phyloP scores from a whole-genome alignment of 1,140 invertebrate species.

The Cydia pomonella region DNA sequence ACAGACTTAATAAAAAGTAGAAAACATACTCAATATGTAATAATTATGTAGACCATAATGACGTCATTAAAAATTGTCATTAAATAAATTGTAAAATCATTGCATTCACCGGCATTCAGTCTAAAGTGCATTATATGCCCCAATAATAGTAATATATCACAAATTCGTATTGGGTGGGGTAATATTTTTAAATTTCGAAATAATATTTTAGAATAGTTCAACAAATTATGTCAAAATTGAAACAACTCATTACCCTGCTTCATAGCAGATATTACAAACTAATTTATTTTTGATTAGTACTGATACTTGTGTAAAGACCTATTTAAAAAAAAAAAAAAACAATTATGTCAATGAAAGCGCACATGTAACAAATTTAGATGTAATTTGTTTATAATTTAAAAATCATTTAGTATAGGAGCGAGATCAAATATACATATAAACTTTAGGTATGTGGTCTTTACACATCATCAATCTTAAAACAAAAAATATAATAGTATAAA shows the following conservation, averaged over 20 bases:
- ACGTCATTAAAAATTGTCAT: background rate
- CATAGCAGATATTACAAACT: background rate
- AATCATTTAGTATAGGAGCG: background rate
- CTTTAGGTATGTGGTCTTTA: background rate
- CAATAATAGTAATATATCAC: conserved; percentile 11
- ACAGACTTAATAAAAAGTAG: conserved; percentile 7
- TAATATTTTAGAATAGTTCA: background rate
- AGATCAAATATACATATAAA: background rate
- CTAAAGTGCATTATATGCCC: conserved; percentile 16
- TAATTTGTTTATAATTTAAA: background rate
- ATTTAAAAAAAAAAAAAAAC: background rate
- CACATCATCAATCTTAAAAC: background rate
- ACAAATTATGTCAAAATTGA: background rate
- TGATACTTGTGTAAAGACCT: background rate
- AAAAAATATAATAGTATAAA: background rate
- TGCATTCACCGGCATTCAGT: conserved; percentile 5
- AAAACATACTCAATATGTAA: background rate
- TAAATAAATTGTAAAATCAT: background rate
- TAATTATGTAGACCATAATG: background rate
- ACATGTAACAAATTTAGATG: background rate
- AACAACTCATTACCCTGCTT: background rate
- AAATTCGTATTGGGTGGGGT: background rate
- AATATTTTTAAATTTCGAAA: background rate
- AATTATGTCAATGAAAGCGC: background rate
- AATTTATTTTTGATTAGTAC: background rate